A percentile compares a stretch with the other conserved stretches of the same genome.
Conservation (phyloP, 2,113 vertebrate genomes). For the Coracopsis vasa region DNA sequence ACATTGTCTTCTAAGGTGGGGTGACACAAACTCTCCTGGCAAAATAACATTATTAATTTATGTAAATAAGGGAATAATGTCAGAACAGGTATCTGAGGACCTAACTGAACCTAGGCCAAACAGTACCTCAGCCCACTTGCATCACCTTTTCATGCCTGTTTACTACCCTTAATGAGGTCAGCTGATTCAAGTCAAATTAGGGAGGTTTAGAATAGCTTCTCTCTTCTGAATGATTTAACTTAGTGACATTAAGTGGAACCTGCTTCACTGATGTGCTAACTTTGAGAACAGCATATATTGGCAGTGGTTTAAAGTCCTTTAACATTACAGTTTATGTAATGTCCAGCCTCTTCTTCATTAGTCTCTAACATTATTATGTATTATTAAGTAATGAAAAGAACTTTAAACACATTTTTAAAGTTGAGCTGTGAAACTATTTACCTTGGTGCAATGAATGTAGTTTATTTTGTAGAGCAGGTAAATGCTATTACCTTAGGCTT, state of each 20-base stretch:
- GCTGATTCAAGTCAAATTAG: background rate
- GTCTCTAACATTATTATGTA: background rate
- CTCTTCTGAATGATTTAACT: background rate
- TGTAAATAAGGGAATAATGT: background rate
- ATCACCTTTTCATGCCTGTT: background rate
- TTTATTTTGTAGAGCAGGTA: background rate
- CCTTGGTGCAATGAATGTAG: background rate
- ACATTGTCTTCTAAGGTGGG: background rate
- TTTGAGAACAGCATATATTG: background rate
- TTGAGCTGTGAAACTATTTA: background rate
- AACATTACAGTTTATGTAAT: background rate
- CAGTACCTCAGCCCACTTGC: background rate
- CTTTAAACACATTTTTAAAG: background rate
- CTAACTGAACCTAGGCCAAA: background rate
- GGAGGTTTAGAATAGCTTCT: background rate
- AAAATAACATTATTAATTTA: background rate
- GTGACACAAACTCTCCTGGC: background rate
- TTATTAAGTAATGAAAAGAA: background rate
- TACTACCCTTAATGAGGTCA: background rate
- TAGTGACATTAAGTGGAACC: background rate
- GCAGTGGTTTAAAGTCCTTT: background rate
- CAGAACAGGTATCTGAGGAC: background rate
- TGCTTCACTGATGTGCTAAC: rapidly evolving
- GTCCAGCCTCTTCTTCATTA: background rate
- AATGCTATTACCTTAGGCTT: background rate